These are phyloP conservation scores for Drosophila mettleri DNA, from an alignment of 2,888 invertebrate species.

Conservation along the genomic window DNA sequence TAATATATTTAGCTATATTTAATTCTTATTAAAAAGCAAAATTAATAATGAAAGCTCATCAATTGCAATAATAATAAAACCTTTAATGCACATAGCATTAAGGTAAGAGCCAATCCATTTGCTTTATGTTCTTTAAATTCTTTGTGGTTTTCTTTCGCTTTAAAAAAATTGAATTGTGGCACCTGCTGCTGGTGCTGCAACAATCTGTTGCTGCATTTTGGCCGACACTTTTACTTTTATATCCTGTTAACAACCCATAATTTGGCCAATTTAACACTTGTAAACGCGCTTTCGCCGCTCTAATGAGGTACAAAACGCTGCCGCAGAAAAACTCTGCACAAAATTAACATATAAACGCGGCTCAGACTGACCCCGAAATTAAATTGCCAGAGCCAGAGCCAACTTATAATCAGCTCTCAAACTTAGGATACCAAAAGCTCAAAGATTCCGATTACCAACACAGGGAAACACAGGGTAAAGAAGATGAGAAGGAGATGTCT, in stretches of 20 bases:
- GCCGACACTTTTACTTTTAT: slow-evolving; percentile 77
- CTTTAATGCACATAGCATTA: slow-evolving; percentile 15
- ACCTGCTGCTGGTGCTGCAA: slow-evolving; percentile 34
- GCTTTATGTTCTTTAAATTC: slow-evolving; percentile 1
- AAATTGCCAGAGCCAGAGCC: slow-evolving; percentile 68
- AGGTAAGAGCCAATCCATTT: background rate
- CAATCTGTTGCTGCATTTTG: slow-evolving; percentile 20
- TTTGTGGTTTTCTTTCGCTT: background rate
- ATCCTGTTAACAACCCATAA: slow-evolving; percentile 79
- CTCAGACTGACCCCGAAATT: slow-evolving; percentile 53
- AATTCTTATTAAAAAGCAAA: background rate
- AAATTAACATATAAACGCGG: slow-evolving; percentile 72
- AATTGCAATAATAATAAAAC: slow-evolving; percentile 5
- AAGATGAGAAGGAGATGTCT: background rate
- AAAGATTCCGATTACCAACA: slow-evolving; percentile 49
- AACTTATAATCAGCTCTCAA: slow-evolving; percentile 63
- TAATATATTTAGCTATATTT: no score
- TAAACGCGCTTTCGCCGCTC: slow-evolving; percentile 78
- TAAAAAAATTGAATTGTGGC: slow-evolving; percentile 52
- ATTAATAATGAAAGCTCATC: background rate
- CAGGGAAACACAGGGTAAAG: background rate
- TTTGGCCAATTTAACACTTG: slow-evolving; percentile 81
- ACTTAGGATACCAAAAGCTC: slow-evolving; percentile 58
- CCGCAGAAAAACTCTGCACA: slow-evolving; percentile 44
- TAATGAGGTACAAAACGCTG: slow-evolving; percentile 79